A percentile compares a stretch with the other conserved stretches of the same genome.
These are phyloP conservation scores for Daboia siamensis DNA, from an alignment of 2,113 vertebrate species.

Conservation along the genomic window DNA sequence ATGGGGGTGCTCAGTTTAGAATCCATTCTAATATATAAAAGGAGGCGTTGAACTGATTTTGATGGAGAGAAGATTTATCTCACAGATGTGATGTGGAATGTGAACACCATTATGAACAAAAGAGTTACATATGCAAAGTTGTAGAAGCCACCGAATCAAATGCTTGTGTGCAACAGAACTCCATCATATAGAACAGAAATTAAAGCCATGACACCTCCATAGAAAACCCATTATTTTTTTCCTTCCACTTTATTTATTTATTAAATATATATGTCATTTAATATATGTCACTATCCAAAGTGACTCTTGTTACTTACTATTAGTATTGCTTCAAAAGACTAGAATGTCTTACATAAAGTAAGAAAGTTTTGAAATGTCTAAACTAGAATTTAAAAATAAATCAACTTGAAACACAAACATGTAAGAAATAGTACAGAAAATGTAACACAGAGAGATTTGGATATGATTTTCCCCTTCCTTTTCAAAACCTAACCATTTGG, in stretches of 20 bases:
- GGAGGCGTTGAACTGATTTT: background rate
- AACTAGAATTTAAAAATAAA: background rate
- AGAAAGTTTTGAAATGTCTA: background rate
- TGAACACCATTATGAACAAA: background rate
- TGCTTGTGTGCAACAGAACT: background rate
- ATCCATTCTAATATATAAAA: background rate
- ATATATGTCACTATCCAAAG: background rate
- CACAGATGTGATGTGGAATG: too few species aligned
- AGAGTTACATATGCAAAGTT: too few species aligned
- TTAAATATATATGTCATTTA: background rate
- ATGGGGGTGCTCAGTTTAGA: background rate
- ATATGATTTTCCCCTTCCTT: constrained; percentile 31
- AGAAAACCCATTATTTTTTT: background rate
- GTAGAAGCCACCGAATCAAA: background rate
- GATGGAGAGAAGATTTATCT: background rate
- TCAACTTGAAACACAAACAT: constrained; percentile 42
- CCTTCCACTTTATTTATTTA: background rate
- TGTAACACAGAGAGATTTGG: background rate
- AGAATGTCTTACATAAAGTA: background rate
- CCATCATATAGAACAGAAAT: background rate
- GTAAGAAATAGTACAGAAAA: constrained; percentile 40
- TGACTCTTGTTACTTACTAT: background rate
- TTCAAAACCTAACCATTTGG: constrained; percentile 7
- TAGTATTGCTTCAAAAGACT: background rate
- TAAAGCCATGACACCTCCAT: background rate